Conservation (phyloP, 2,888 invertebrate genomes). For the Odontocolon sp. region DNA sequence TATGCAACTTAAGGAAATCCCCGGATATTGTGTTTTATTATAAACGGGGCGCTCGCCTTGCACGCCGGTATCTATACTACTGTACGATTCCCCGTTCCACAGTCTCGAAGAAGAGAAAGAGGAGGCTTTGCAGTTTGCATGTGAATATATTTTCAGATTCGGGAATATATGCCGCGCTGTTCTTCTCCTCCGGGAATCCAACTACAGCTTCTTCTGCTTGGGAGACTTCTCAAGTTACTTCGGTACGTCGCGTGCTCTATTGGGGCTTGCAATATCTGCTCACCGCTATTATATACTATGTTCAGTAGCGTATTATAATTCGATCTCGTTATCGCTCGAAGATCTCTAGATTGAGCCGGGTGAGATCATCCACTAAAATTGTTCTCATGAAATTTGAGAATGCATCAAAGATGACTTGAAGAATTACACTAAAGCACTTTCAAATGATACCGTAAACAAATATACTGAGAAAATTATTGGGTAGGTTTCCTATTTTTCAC, state of each 20-base stretch:
- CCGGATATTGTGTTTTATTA: slow-evolving; percentile 80
- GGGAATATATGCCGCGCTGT: slow-evolving; percentile 70
- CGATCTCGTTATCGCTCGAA: slow-evolving; percentile 51
- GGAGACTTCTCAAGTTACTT: slow-evolving; percentile 63
- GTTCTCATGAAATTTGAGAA: not conserved
- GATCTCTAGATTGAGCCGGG: slow-evolving; percentile 25
- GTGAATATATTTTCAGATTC: slow-evolving; percentile 79
- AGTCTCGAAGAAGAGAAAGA: slow-evolving; percentile 43
- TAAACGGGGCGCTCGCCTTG: slow-evolving; percentile 69
- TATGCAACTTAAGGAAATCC: slow-evolving; percentile 85
- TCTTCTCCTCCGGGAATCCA: slow-evolving; percentile 68
- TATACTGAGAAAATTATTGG: too few species aligned
- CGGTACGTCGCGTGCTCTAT: slow-evolving; percentile 1
- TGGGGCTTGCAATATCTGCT: slow-evolving; percentile 47
- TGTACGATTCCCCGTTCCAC: slow-evolving; percentile 39
- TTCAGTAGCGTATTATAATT: slow-evolving; percentile 57
- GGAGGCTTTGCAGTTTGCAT: slow-evolving; percentile 76
- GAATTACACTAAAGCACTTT: too few species aligned
- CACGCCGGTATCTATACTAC: slow-evolving; percentile 30
- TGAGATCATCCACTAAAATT: slow-evolving; percentile 1
- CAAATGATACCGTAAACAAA: too few species aligned
- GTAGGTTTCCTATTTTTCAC: too few species aligned
- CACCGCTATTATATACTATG: slow-evolving; percentile 8
- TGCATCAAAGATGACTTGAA: not conserved
- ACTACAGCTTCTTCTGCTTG: slow-evolving; percentile 52